phyloP scores from a whole-genome alignment of 2,797 vertebrate species.

The Enteromius treurensis region DNA sequence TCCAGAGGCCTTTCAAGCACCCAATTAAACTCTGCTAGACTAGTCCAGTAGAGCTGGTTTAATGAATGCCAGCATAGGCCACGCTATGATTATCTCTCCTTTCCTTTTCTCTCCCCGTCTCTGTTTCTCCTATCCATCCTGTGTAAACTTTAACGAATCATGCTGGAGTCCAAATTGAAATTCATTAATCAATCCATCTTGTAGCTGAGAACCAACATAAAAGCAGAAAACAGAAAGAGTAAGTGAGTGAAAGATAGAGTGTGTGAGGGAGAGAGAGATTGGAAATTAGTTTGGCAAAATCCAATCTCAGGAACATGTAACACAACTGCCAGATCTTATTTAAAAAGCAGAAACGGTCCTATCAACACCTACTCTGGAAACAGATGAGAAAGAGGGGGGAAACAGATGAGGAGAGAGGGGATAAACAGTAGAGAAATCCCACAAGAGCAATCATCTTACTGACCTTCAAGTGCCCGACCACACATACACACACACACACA shows the following conservation, averaged over 20 bases:
- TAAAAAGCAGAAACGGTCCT: conserved; percentile 57
- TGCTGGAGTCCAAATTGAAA: conserved; percentile 53
- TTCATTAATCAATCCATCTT: conserved; percentile 59
- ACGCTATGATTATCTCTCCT: conserved; percentile 55
- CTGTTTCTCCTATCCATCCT: conserved; percentile 27
- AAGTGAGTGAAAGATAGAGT: conserved; percentile 30
- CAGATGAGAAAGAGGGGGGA: conserved; percentile 21
- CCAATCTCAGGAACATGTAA: conserved; percentile 59
- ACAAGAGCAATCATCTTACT: conserved; percentile 41
- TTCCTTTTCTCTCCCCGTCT: conserved; percentile 41
- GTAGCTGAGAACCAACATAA: conserved; percentile 39
- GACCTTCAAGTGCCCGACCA: conserved; percentile 49
- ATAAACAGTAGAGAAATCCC: conserved; percentile 42
- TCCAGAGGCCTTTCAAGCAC: conserved; percentile 57
- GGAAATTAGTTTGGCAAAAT: conserved; percentile 59
- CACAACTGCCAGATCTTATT: conserved; percentile 60
- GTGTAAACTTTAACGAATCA: conserved; percentile 51
- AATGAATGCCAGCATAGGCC: conserved; percentile 58
- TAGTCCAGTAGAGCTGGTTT: conserved; percentile 45
- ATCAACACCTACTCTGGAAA: conserved; percentile 55
- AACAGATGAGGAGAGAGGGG: conserved; percentile 37
- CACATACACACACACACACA: neutral
- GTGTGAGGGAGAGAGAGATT: conserved; percentile 44
- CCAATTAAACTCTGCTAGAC: conserved; percentile 57
- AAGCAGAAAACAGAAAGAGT: conserved; percentile 17